phyloP scores from a whole-genome alignment of 53 echinoderm and acorn worm genomes.

The Hippasteria phrygiana region DNA sequence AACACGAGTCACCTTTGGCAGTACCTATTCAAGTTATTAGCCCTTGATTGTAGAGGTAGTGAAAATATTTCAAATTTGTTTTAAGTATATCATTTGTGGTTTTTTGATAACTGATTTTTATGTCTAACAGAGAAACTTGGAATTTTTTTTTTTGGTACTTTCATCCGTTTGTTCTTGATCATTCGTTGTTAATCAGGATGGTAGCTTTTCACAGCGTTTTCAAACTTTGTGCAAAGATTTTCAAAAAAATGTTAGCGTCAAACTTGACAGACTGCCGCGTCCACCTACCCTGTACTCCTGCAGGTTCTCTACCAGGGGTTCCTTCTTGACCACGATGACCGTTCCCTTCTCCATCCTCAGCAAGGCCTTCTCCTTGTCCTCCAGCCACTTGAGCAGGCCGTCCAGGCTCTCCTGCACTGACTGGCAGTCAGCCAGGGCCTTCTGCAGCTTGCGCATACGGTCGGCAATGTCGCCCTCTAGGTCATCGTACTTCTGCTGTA shows the following conservation, averaged over 20 bases:
- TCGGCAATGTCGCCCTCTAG: constrained; percentile 91
- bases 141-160: too few species aligned
- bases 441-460: constrained; percentile 80
- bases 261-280: background rate
- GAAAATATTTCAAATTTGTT: too few species aligned
- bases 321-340: constrained; percentile 97
- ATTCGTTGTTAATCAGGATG: too few species aligned
- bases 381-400: constrained; percentile 94
- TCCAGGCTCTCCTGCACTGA: constrained; percentile 96
- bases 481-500: constrained; percentile 81
- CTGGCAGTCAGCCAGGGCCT: constrained; percentile 91
- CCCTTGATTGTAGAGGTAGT: too few species aligned
- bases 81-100: too few species aligned
- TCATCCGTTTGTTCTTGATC: too few species aligned
- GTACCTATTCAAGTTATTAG: too few species aligned
- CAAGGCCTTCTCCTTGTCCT: constrained; percentile 94
- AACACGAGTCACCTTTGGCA: too few species aligned
- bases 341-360: constrained; percentile 91
- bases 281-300: constrained; percentile 94
- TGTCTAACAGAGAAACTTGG: too few species aligned
- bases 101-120: too few species aligned
- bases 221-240: too few species aligned
- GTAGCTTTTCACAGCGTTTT: too few species aligned
- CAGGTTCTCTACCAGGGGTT: constrained; percentile 90
- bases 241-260: background rate